Evolutionary conservation across 2,113 vertebrate genomes (phyloP).

Genomic region (Leucoraja erinaceus): DNA sequence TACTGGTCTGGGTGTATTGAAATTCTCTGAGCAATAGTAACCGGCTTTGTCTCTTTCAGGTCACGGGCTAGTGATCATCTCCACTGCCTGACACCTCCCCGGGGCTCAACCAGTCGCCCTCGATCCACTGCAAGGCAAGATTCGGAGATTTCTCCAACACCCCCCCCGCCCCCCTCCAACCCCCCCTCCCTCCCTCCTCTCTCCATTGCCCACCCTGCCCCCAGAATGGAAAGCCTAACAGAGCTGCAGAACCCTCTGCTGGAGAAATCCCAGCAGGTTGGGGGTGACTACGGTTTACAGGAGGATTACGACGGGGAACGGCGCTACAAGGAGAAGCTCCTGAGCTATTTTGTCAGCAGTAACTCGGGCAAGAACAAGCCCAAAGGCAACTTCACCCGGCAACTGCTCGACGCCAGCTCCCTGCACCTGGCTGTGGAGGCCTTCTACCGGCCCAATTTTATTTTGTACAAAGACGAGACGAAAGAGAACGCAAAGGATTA

Average conservation of each 20-base stretch:
- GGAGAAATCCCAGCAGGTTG: constrained; percentile 74
- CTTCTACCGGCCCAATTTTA: constrained; percentile 76
- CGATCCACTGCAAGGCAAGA: neutral
- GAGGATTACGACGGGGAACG: constrained; percentile 59
- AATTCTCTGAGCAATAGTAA: neutral
- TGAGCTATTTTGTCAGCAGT: constrained; percentile 72
- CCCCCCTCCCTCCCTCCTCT: neutral
- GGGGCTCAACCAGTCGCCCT: neutral
- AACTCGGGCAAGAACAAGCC: constrained; percentile 50
- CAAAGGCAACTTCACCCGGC: constrained; percentile 53
- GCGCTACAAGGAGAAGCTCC: constrained; percentile 70
- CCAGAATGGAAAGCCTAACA: constrained; percentile 79
- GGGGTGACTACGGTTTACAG: constrained; percentile 64
- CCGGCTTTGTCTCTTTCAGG: neutral
- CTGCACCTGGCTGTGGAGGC: constrained; percentile 82
- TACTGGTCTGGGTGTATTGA: too few relatives aligned
- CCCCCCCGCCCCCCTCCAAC: neutral
- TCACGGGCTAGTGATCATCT: constrained; percentile 6
- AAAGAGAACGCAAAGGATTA: constrained; percentile 76
- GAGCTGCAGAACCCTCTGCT: constrained; percentile 86
- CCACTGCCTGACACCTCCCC: neutral
- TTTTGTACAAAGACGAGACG: constrained; percentile 75
- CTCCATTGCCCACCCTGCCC: neutral
- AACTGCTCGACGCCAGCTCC: constrained; percentile 81
- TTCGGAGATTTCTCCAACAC: too few relatives aligned